A percentile compares a stretch with the other conserved stretches of the same genome.
phyloP scores from a whole-genome alignment of 2,888 invertebrate genomes.

The Amaurobius ferox region DNA sequence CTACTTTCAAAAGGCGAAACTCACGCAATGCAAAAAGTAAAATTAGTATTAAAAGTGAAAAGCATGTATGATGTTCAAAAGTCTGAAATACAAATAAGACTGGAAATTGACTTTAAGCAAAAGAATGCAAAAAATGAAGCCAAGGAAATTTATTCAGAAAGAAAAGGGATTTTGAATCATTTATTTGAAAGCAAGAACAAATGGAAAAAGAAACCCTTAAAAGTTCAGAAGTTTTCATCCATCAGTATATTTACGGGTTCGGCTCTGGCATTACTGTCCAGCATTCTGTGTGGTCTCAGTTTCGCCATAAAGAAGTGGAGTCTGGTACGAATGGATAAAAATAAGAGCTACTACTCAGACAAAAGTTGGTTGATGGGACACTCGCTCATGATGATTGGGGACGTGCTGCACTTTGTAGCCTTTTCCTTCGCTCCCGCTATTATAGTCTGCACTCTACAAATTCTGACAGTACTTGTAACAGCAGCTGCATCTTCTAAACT shows the following conservation, averaged over 20 bases:
- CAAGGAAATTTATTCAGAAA: background rate
- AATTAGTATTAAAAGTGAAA: background rate
- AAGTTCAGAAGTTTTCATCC: constrained; percentile 19
- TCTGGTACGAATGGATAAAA: constrained; percentile 8
- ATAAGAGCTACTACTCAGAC: constrained; percentile 11
- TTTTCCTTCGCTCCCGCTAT: constrained; percentile 56
- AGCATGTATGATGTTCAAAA: background rate
- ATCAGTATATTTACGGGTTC: constrained; percentile 23
- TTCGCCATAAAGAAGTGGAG: constrained; percentile 39
- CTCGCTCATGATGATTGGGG: constrained; percentile 50
- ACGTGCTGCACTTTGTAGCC: constrained; percentile 42
- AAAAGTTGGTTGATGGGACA: constrained; percentile 47
- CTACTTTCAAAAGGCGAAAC: background rate
- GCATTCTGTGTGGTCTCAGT: constrained; percentile 40
- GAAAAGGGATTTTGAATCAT: background rate
- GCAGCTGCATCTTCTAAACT: constrained; percentile 36
- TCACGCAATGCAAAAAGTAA: background rate
- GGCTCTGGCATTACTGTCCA: constrained; percentile 11
- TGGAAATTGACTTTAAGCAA: background rate
- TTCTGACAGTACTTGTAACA: constrained; percentile 31
- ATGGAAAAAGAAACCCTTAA: background rate
- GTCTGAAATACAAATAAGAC: background rate
- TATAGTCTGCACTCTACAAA: constrained; percentile 41
- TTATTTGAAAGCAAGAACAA: background rate
- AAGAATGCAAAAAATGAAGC: background rate